Evolutionary conservation across 2,113 vertebrate genomes (phyloP).

Genomic region (Rhodinocichla rosea): DNA sequence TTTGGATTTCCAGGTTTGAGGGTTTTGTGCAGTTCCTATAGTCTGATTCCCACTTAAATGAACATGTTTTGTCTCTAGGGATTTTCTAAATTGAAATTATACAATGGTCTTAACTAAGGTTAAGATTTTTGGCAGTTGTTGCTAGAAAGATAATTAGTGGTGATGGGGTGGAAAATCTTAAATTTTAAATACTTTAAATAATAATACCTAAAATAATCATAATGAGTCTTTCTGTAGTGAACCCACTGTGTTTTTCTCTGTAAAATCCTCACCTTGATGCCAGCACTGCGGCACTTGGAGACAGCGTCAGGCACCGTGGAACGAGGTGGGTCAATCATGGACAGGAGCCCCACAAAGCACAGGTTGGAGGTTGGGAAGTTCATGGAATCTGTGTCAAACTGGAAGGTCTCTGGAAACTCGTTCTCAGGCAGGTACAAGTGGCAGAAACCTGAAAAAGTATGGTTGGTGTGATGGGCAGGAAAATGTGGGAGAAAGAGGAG

Average conservation of each 20-base stretch:
- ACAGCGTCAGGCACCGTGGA: slow-evolving; percentile 81
- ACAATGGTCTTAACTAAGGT: rapidly evolving
- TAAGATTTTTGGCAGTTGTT: not conserved
- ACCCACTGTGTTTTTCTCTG: not conserved
- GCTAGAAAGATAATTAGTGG: not conserved
- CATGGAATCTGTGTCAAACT: slow-evolving; percentile 74
- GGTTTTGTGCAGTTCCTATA: not conserved
- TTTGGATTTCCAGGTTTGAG: not conserved
- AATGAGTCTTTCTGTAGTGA: not conserved
- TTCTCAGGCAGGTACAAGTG: slow-evolving; percentile 77
- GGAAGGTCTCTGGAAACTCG: slow-evolving; percentile 70
- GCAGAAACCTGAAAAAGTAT: slow-evolving; percentile 74
- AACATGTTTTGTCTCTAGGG: not conserved
- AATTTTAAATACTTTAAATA: not conserved
- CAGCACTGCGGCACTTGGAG: slow-evolving; percentile 79
- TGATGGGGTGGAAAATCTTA: not conserved
- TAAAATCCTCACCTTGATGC: slow-evolving; percentile 76
- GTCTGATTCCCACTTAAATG: not conserved
- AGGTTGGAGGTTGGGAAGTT: slow-evolving; percentile 78
- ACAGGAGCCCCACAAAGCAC: slow-evolving; percentile 80
- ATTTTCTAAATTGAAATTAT: not conserved
- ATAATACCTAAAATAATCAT: not conserved
- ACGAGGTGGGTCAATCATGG: slow-evolving; percentile 80
- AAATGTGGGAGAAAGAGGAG: not conserved
- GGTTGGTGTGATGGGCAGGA: not conserved